Conservation (phyloP, 2,113 vertebrate genomes). For the Lagopus leucura region DNA sequence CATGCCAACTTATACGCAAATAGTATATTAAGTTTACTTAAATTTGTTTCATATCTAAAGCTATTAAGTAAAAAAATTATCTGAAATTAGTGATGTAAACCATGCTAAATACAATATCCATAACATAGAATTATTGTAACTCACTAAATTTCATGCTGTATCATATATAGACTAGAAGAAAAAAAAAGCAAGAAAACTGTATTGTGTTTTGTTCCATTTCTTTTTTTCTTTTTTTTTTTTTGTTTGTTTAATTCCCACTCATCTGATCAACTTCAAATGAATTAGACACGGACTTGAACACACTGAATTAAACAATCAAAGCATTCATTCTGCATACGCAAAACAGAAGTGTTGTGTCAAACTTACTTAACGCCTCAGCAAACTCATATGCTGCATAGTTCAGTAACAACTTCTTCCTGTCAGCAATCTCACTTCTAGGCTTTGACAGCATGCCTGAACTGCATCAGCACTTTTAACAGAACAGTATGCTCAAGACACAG, state of each 20-base stretch:
- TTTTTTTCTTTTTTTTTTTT: background rate
- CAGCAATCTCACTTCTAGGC: background rate
- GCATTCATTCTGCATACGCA: background rate
- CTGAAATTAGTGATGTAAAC: background rate
- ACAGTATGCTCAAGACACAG: background rate
- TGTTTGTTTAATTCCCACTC: background rate
- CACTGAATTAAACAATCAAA: background rate
- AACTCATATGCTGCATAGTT: background rate
- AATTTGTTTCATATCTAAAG: background rate
- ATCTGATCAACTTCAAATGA: background rate
- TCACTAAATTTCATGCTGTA: background rate
- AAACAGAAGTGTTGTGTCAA: background rate
- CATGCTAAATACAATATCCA: background rate
- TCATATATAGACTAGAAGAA: background rate
- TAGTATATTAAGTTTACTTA: background rate
- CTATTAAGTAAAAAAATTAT: background rate
- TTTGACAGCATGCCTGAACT: background rate
- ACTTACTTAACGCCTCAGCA: background rate
- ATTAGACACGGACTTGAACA: background rate
- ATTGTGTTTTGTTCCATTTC: too few species aligned
- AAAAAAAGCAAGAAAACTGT: fast-evolving
- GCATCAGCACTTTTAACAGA: background rate
- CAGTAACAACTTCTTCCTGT: background rate
- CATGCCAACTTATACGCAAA: background rate
- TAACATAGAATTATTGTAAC: background rate